phyloP scores from a whole-genome alignment of 2,113 vertebrate genomes.

The Bostrychus sinensis region DNA sequence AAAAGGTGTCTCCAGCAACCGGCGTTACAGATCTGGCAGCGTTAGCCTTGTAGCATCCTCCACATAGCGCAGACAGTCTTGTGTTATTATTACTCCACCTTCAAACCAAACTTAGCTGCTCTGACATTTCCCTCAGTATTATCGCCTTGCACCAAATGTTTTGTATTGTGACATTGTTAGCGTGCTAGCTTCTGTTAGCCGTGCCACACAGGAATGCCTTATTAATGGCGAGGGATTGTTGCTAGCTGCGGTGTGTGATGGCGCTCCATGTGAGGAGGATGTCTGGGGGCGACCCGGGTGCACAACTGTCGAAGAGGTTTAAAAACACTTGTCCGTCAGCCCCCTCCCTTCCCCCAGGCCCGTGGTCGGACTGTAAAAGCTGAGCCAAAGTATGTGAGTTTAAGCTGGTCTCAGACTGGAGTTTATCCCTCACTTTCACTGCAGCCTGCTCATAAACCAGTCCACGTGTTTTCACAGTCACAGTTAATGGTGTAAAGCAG shows the following conservation, averaged over 20 bases:
- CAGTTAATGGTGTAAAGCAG: no score
- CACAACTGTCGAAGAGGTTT: not conserved
- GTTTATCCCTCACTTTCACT: constrained; percentile 53
- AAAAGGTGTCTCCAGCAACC: constrained; percentile 37
- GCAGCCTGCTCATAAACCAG: constrained; percentile 26
- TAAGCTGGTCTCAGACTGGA: not conserved
- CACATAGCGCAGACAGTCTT: not conserved
- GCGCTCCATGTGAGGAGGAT: not conserved
- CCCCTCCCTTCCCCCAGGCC: constrained; percentile 20
- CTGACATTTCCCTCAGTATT: not conserved
- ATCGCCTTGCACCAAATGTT: not conserved
- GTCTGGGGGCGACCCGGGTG: no score
- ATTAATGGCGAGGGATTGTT: constrained; percentile 19
- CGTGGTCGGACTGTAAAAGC: constrained; percentile 1
- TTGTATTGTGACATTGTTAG: constrained; percentile 55
- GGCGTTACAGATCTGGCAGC: no score
- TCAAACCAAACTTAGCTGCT: not conserved
- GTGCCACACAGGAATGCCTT: constrained; percentile 31
- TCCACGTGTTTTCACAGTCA: no score
- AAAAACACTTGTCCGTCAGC: not conserved
- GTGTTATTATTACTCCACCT: not conserved
- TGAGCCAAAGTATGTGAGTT: not conserved
- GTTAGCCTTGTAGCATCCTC: constrained; percentile 33
- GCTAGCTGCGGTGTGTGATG: constrained; percentile 23
- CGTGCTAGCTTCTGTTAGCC: constrained; percentile 55